These are phyloP conservation scores for Limnothrissa miodon DNA, from an alignment of 2,113 vertebrate genomes.

Conservation along the genomic window DNA sequence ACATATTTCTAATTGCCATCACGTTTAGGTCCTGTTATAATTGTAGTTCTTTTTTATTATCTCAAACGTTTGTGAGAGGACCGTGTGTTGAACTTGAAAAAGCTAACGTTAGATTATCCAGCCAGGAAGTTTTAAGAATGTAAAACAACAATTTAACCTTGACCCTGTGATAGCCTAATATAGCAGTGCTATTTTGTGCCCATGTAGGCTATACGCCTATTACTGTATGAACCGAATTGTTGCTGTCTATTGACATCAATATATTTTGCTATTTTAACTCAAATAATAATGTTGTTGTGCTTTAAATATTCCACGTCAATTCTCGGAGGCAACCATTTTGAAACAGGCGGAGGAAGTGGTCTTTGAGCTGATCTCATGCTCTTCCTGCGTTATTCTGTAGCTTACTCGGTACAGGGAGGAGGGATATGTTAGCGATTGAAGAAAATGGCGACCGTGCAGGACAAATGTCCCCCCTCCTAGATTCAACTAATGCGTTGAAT, in stretches of 20 bases:
- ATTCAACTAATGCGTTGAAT: conserved; percentile 78
- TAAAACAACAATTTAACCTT: neutral
- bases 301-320: conserved; percentile 7
- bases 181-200: conserved; percentile 4
- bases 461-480: conserved; percentile 78
- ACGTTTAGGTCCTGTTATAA: neutral
- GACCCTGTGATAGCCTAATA: no score
- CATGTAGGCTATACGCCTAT: neutral
- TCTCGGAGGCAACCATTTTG: conserved; percentile 44
- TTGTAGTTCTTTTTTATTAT: neutral
- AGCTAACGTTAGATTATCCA: no score
- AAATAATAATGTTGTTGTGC: neutral
- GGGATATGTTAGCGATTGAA: conserved; percentile 67
- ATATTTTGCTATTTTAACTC: neutral
- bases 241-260: neutral
- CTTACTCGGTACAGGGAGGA: conserved; percentile 27
- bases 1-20: neutral
- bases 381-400: conserved; percentile 44
- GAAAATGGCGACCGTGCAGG: conserved; percentile 87
- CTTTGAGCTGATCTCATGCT: conserved; percentile 30
- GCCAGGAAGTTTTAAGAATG: neutral
- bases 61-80: neutral
- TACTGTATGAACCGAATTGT: neutral
- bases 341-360: conserved; percentile 67
- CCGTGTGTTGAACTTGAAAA: no score